Conservation (phyloP, 1,140 invertebrate genomes). For the Apocrypta bakeri region DNA sequence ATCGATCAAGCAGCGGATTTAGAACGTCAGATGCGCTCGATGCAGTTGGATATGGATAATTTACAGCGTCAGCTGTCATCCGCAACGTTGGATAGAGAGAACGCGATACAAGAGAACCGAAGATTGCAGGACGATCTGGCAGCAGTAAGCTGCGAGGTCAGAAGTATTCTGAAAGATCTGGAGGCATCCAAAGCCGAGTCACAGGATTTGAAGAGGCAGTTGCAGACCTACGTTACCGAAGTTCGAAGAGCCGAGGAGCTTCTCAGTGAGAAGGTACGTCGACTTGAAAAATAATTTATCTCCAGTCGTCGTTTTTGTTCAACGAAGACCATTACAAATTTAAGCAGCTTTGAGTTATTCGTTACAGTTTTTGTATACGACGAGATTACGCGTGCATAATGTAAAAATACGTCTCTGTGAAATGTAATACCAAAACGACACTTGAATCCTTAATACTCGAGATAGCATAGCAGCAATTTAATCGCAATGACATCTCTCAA, state of each 20-base stretch:
- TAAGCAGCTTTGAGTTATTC: too few species aligned
- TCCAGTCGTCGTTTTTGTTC: not conserved
- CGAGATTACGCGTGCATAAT: too few species aligned
- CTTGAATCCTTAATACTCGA: too few species aligned
- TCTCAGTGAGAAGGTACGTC: conserved; percentile 78
- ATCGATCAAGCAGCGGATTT: conserved; percentile 66
- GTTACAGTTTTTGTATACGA: too few species aligned
- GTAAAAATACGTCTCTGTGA: too few species aligned
- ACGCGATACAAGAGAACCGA: conserved; percentile 77
- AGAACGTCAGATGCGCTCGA: conserved; percentile 63
- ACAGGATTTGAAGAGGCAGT: conserved; percentile 80
- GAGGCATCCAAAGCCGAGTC: conserved; percentile 79
- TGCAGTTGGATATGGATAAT: conserved; percentile 76
- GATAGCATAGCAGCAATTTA: not conserved
- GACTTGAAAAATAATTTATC: not conserved
- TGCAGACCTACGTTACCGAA: conserved; percentile 84
- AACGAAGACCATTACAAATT: too few species aligned
- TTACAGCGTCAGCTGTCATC: conserved; percentile 75
- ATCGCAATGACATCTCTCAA: not conserved
- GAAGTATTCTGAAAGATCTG: conserved; percentile 76
- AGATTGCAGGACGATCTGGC: conserved; percentile 80
- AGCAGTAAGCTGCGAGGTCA: conserved; percentile 72
- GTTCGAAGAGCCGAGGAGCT: conserved; percentile 82
- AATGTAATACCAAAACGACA: too few species aligned
- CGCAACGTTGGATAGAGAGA: conserved; percentile 75